Base-by-base conservation (phyloP, 2,888 invertebrate species). In the Tricholauxania praeusta region DNA sequence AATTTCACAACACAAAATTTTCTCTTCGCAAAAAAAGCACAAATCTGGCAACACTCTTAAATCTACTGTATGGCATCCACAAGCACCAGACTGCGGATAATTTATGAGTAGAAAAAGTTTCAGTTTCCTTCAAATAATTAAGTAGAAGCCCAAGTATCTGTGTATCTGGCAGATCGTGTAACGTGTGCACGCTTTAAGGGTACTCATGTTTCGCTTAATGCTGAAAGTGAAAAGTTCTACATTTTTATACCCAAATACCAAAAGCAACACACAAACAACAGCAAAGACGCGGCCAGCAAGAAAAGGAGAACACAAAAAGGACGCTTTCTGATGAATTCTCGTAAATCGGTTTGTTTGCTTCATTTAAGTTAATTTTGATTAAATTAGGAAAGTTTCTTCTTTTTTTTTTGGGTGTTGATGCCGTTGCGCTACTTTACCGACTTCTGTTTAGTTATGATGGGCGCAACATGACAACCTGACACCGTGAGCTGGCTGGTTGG, bases 331-430 rank as follows among this genome's bases (percentile, higher is more conserved):
- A 62, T 39, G n/a, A 8, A 62, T 32, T 8, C 39, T 39, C 39
- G 39, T 39, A 62, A 62, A 62, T 62, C 60, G 47, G 47, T 62
- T 62, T 39, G 32, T 62, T 62, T 62, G 6, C 39, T 39, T 62
- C 60, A 62, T 62, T 62, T 62, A n/a, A 62, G 60, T 32, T 62
- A 32, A 62, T 62, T 62, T 62, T 62, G 39, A 62, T 62, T 62
- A 12, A 32, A 62, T 62, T 62, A 62, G 39, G 15, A 62, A 62
- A 62, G 60, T 62, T 62, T 62, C 47, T 22, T 22, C 8, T 28
- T n/a, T 62, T 62, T 62, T 62, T 22, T 22, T n/a, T 7, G 39
- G 39, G 39, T 62, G 15, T 62, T 39, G n/a, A 17, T 15, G 12
- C 6, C 57, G 39, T 39, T 5, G 28, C 22, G 22, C 19, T 57